These are phyloP conservation scores for Drosophila pegasa DNA, from an alignment of 2,888 invertebrate species.

Conservation along the genomic window DNA sequence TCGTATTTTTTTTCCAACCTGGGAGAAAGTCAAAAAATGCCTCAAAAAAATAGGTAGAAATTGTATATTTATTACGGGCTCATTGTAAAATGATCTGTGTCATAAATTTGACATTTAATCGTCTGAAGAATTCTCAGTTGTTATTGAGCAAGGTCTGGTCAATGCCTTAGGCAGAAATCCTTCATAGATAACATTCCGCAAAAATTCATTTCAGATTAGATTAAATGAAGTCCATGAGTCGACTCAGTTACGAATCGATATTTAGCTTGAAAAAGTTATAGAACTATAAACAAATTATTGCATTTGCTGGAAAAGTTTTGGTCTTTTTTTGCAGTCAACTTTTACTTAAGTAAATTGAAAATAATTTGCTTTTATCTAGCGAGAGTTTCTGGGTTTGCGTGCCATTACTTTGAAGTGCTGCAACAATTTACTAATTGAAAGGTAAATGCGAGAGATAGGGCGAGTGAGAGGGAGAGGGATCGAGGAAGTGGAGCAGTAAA, in stretches of 20 bases:
- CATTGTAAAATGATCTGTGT: constrained; percentile 70
- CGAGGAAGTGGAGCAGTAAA: constrained; percentile 19
- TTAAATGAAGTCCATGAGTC: constrained; percentile 25
- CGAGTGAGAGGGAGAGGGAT: not conserved
- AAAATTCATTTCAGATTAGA: constrained; percentile 32
- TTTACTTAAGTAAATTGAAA: constrained; percentile 16
- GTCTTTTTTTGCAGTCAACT: not conserved
- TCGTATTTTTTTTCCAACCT: constrained; percentile 55
- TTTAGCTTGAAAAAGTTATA: not conserved
- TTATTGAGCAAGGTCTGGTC: constrained; percentile 54
- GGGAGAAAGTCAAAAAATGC: constrained; percentile 41
- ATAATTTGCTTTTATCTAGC: constrained; percentile 6
- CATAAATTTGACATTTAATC: constrained; percentile 78
- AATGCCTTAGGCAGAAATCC: constrained; percentile 35
- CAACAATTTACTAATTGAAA: constrained; percentile 58
- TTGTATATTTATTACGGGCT: constrained; percentile 38
- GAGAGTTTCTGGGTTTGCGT: constrained; percentile 42
- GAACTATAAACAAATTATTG: constrained; percentile 4
- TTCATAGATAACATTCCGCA: constrained; percentile 28
- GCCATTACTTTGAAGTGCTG: constrained; percentile 35
- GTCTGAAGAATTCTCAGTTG: constrained; percentile 39
- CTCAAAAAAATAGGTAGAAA: constrained; percentile 46
- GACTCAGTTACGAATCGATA: constrained; percentile 26
- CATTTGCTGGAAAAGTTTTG: constrained; percentile 7
- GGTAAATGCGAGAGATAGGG: not conserved